Percentiles rank a stretch among this genome's conserved stretches.
Conservation (phyloP, 1,140 invertebrate species). For the Hypsibius dujardini region DNA sequence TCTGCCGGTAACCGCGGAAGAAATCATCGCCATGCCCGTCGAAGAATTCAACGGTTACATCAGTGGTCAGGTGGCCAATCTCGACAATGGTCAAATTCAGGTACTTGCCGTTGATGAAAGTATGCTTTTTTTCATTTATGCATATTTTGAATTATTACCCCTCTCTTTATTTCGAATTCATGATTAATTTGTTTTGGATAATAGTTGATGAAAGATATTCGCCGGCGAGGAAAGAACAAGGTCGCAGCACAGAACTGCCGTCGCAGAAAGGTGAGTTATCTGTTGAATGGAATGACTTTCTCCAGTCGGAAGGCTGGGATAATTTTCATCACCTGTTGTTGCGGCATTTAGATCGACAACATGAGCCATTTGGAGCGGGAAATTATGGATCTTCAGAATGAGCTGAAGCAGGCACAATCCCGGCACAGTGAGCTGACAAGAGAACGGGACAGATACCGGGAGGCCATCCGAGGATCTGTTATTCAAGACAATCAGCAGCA, state of each 20-base stretch:
- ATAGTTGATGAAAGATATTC: constrained; percentile 16
- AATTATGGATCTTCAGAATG: background rate
- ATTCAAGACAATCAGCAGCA: too few relatives aligned
- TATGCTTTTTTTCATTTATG: too few relatives aligned
- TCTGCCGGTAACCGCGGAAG: background rate
- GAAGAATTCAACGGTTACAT: constrained; percentile 11
- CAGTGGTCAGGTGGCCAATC: constrained; percentile 2
- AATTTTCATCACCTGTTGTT: too few relatives aligned
- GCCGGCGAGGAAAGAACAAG: constrained; percentile 18
- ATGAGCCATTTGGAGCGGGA: constrained; percentile 16
- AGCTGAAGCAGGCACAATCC: background rate
- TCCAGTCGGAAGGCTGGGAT: too few relatives aligned
- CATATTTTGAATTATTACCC: too few relatives aligned
- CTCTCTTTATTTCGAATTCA: too few relatives aligned
- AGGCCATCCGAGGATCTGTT: background rate
- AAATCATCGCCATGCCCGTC: constrained; percentile 2
- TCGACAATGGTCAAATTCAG: constrained; percentile 12
- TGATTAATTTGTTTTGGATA: too few relatives aligned
- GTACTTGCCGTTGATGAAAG: too few relatives aligned
- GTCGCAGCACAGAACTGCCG: constrained; percentile 19
- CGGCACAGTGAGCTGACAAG: background rate
- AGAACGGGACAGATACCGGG: background rate
- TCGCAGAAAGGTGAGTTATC: background rate
- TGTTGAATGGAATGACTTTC: too few relatives aligned
- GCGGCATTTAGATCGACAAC: background rate